Evolutionary conservation across 2,113 vertebrate genomes (phyloP).

Genomic region (Cygnus atratus): DNA sequence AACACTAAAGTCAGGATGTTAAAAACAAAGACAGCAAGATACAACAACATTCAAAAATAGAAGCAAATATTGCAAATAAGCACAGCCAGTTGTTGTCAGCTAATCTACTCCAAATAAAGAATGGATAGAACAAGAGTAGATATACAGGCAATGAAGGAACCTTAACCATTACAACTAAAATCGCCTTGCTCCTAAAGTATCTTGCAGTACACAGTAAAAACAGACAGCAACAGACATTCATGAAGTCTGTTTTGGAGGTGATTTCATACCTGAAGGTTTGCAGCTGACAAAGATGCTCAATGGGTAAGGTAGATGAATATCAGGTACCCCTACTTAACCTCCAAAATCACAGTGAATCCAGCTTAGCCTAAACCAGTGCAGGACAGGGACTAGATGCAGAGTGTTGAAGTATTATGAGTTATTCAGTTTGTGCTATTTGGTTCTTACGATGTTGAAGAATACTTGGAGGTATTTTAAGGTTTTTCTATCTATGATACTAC

Average conservation of each 20-base stretch:
- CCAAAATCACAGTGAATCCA: neutral
- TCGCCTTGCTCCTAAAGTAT: neutral
- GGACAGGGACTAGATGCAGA: neutral
- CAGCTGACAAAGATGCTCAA: neutral
- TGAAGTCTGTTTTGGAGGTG: neutral
- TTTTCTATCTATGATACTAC: neutral
- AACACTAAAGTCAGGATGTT: neutral
- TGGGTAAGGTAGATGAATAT: neutral
- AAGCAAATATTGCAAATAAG: neutral
- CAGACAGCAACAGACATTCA: neutral
- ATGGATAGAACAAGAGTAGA: neutral
- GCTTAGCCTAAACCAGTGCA: neutral
- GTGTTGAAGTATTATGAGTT: neutral
- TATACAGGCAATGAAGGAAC: neutral
- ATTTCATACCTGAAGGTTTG: slow-evolving; percentile 24
- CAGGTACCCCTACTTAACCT: neutral
- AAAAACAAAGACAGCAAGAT: neutral
- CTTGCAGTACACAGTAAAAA: neutral
- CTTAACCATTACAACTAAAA: neutral
- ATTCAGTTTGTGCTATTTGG: neutral
- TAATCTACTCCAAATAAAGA: neutral
- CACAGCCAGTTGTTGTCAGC: neutral
- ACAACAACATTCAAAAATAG: neutral
- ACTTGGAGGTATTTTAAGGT: neutral
- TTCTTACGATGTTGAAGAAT: neutral